These are phyloP conservation scores for Zaprionus tsacasi DNA, from an alignment of 1,140 invertebrate genomes.

Conservation along the genomic window DNA sequence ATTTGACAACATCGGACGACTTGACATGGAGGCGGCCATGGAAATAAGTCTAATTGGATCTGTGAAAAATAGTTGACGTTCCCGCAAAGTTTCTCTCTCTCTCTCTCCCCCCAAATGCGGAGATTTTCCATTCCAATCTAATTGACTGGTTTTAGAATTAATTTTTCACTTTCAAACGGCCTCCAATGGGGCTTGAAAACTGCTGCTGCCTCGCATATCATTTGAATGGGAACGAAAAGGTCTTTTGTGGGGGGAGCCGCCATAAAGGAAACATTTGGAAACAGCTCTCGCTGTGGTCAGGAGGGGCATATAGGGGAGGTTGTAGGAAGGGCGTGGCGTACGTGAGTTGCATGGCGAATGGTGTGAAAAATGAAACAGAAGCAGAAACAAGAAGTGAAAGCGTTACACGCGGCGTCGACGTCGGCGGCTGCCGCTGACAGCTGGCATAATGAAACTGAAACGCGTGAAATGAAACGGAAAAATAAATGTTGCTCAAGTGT, in stretches of 20 bases:
- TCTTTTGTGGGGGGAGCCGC: conserved; percentile 10
- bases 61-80: conserved; percentile 56
- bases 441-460: conserved; percentile 66
- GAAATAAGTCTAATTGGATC: conserved; percentile 53
- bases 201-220: conserved; percentile 53
- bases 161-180: conserved; percentile 38
- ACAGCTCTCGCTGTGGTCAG: conserved; percentile 3
- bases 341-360: conserved; percentile 59
- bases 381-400: conserved; percentile 14
- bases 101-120: too few species aligned
- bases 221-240: conserved; percentile 45
- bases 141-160: conserved; percentile 67
- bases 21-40: conserved; percentile 33
- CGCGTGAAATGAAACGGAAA: conserved; percentile 68
- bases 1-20: conserved; percentile 55
- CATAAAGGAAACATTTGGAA: conserved; percentile 28
- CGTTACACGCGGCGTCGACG: conserved; percentile 28
- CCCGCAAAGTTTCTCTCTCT: conserved; percentile 2
- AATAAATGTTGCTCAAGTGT: conserved; percentile 67
- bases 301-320: neutral
- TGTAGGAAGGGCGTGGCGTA: conserved; percentile 30
- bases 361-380: conserved; percentile 62
- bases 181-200: conserved; percentile 58
- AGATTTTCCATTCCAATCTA: conserved; percentile 34
- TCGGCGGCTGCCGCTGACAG: conserved; percentile 54